Percentiles rank a stretch among this genome's conserved stretches.
Evolutionary conservation across 2,113 vertebrate species (phyloP).

Genomic region (Tylochromis polylepis): DNA sequence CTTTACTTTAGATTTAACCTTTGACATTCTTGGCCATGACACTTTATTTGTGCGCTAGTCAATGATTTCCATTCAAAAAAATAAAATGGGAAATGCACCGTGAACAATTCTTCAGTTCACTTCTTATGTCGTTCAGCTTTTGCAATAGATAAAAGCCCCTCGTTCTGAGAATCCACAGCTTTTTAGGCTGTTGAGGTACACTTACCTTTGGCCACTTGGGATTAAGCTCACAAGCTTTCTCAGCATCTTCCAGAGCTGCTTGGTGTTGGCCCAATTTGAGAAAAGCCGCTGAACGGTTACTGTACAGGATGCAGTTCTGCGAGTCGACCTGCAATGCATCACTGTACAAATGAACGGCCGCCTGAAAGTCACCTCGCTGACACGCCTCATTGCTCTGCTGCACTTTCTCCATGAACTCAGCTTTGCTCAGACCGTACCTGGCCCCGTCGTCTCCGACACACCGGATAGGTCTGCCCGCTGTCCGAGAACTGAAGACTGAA

Average conservation of each 20-base stretch:
- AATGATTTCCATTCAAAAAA: not conserved
- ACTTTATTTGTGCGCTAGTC: not conserved
- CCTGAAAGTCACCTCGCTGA: slow-evolving; percentile 87
- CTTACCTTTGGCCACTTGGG: slow-evolving; percentile 98
- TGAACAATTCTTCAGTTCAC: not conserved
- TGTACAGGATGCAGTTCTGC: slow-evolving; percentile 97
- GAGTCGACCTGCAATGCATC: slow-evolving; percentile 88
- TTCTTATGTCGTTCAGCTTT: not conserved
- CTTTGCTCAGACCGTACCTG: slow-evolving; percentile 80
- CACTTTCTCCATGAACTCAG: slow-evolving; percentile 94
- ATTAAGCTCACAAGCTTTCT: slow-evolving; percentile 87
- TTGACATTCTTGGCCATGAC: not conserved
- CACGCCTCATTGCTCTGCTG: slow-evolving; percentile 95
- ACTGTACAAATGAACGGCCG: slow-evolving; percentile 82
- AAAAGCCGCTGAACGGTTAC: slow-evolving; percentile 90
- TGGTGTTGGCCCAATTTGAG: slow-evolving; percentile 88
- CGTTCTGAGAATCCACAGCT: not conserved
- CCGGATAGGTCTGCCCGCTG: slow-evolving; percentile 59
- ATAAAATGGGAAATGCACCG: not conserved
- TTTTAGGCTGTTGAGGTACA: not conserved
- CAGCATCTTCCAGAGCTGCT: slow-evolving; percentile 86
- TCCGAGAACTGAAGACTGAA: slow-evolving; percentile 75
- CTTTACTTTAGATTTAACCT: not conserved
- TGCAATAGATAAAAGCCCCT: not conserved
- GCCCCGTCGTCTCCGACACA: slow-evolving; percentile 59